A percentile compares a stretch with the other conserved stretches of the same genome.
These are phyloP conservation scores for Pampus argenteus DNA, from an alignment of 2,797 vertebrate genomes.

Conservation along the genomic window DNA sequence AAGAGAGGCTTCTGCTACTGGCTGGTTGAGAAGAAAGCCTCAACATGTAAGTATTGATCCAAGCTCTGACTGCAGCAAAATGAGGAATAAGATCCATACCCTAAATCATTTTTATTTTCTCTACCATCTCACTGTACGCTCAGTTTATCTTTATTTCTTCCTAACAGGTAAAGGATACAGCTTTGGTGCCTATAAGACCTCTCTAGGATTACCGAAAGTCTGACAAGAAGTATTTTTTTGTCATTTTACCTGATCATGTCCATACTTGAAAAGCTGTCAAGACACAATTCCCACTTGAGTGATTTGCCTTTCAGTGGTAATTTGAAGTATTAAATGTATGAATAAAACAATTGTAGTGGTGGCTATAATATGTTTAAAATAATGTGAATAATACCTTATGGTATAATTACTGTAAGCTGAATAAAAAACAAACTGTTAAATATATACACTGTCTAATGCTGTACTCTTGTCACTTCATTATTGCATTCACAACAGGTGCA, in stretches of 20 bases:
- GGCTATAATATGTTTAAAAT: neutral
- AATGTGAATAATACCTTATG: neutral
- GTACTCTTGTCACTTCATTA: no score
- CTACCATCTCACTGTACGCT: neutral
- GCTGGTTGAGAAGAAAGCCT: conserved; percentile 67
- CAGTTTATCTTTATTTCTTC: conserved; percentile 22
- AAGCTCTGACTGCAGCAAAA: conserved; percentile 8
- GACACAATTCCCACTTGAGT: neutral
- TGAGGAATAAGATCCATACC: conserved; percentile 7
- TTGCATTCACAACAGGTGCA: no score
- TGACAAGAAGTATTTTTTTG: conserved; percentile 34
- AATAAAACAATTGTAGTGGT: neutral
- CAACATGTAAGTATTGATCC: conserved; percentile 59
- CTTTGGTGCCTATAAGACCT: conserved; percentile 76
- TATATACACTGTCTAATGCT: neutral
- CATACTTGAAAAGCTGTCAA: conserved; percentile 5
- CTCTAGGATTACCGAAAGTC: conserved; percentile 73
- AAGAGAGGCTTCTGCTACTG: conserved; percentile 76
- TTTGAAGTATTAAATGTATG: neutral
- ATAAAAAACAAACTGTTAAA: neutral
- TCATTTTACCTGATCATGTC: neutral
- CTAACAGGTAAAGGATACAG: conserved; percentile 65
- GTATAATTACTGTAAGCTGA: neutral
- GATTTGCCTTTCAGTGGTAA: neutral
- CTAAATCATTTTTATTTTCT: conserved; percentile 24